Conservation (phyloP, 2,888 invertebrate genomes). For the Lutraria lutraria region DNA sequence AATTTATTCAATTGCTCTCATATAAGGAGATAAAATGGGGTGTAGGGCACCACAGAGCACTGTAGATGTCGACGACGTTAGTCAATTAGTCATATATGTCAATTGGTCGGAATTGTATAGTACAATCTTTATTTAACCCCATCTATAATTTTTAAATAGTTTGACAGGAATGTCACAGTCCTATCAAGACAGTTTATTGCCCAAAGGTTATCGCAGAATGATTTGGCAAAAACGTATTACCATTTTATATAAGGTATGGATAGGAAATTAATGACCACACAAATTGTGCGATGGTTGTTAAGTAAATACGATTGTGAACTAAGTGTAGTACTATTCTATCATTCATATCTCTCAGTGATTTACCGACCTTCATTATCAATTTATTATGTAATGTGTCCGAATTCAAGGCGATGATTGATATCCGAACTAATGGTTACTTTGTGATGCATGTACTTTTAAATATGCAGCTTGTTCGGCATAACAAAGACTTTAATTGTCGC, state of each 20-base stretch:
- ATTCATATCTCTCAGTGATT: neutral
- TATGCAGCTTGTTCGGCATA: too few species aligned
- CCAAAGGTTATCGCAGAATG: neutral
- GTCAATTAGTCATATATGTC: constrained; percentile 28
- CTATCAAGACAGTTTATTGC: neutral
- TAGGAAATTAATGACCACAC: neutral
- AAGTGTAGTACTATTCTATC: neutral
- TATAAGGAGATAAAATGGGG: neutral
- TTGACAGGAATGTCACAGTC: neutral
- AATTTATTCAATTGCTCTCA: neutral
- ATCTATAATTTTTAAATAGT: neutral
- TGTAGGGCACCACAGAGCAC: neutral
- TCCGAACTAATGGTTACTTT: too few species aligned
- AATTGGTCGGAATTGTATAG: constrained; percentile 12
- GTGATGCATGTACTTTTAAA: too few species aligned
- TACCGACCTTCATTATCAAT: neutral
- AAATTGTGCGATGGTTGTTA: neutral
- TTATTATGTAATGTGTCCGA: too few species aligned
- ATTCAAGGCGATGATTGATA: too few species aligned
- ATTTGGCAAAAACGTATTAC: neutral
- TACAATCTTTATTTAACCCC: constrained; percentile 27
- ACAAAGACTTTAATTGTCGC: too few species aligned
- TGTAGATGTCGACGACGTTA: constrained; percentile 1
- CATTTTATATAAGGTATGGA: neutral
- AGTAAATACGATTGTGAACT: neutral